Percentiles rank a stretch among this genome's conserved stretches.
These are phyloP conservation scores for Hetaerina titia DNA, from an alignment of 2,888 invertebrate genomes.

Conservation along the genomic window DNA sequence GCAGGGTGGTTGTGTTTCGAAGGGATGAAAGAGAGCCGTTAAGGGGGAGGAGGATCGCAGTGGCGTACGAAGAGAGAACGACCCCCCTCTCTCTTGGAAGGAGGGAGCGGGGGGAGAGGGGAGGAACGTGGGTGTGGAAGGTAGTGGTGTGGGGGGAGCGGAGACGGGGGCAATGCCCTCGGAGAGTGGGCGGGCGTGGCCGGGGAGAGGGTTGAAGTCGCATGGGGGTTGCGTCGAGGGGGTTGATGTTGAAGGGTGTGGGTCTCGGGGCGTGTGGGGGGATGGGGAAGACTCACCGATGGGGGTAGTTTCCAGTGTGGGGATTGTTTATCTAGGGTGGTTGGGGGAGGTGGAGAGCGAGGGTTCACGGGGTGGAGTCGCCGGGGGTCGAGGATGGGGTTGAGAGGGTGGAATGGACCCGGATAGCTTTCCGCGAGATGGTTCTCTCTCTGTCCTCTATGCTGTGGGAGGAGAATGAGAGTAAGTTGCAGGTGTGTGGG, in stretches of 20 bases:
- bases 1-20: not conserved
- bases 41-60: not conserved
- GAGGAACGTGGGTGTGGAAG: not conserved
- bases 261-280: not conserved
- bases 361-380: not conserved
- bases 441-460: not conserved
- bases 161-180: not conserved
- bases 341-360: not conserved
- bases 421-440: not conserved
- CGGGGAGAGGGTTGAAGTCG: not conserved
- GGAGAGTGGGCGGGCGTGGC: not conserved
- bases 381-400: not conserved
- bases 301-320: not conserved
- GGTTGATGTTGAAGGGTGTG: not conserved
- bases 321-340: slow-evolving; percentile 23
- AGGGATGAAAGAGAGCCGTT: not conserved
- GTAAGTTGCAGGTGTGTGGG: too few species aligned
- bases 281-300: not conserved
- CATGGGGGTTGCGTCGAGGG: not conserved
- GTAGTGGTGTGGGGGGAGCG: not conserved
- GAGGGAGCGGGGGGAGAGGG: not conserved
- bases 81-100: not conserved
- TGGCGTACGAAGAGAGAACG: not conserved
- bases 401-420: not conserved
- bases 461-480: too few species aligned